Evolutionary conservation across 2,113 vertebrate genomes (phyloP), one percentile per base, ranked within the genome.

Genomic region (Tyto alba): DNA sequence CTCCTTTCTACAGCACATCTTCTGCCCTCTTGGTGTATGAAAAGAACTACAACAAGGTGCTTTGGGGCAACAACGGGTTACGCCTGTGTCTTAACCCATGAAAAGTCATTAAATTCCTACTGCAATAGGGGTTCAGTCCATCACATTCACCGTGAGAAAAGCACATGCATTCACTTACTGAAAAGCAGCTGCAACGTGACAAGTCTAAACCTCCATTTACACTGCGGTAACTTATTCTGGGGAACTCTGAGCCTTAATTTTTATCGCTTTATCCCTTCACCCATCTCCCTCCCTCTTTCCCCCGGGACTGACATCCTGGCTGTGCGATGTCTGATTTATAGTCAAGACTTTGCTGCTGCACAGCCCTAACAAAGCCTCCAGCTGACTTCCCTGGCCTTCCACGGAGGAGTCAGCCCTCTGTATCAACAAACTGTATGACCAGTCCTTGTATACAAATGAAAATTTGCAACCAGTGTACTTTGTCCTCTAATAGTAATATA

Each of bases 121-220:
- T 0, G 0, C 34, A 29, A 4, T 18, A 19, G 1, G 19, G 9
- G 38, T 29, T 63, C 1, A 2, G 43, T 62, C 53, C 48, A 30
- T 38, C 68, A 4, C 17, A 29, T 47, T 12, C 56, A 57, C 15
- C 2, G 0, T 48, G 26, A 81, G n/a, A 56, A 78, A 73, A 40
- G 32, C 41, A 11, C 3, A 12, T 48, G 30, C 0, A 0, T 36
- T 69, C n/a, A 26, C 30, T 47, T 23, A 21, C 47, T 25, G 56
- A 82, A 52, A 69, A 66, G 36, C 82, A 87, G 57, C 69, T 82
- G 63, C 50, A 29, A 17, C 0, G 6, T 53, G 30, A 60, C 66
- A 87, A 72, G 18, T 8, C 64, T 32, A 56, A 77, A 67, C 18
- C 41, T 72, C 76, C 3, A 0, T 36, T 86, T 40, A 77, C 53